phyloP scores from a whole-genome alignment of 2,113 vertebrate genomes.

The Ailuropoda melanoleuca region DNA sequence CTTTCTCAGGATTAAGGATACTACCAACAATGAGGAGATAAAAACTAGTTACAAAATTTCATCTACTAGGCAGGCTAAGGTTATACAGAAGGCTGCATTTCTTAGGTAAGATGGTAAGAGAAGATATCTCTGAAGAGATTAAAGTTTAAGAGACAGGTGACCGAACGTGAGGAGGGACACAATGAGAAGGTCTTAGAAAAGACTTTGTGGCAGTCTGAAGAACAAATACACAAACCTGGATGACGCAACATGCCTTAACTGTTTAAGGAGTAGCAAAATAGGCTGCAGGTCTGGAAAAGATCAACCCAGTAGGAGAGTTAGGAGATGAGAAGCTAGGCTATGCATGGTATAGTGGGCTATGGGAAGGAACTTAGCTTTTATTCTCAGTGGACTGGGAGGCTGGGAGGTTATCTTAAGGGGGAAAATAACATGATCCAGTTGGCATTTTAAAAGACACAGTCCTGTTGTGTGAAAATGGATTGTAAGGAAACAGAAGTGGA shows the following conservation, averaged over 20 bases:
- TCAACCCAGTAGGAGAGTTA: not conserved
- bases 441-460: not conserved
- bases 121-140: not conserved
- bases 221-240: not conserved
- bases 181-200: not conserved
- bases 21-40: not conserved
- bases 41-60: not conserved
- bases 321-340: not conserved
- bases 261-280: not conserved
- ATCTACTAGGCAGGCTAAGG: not conserved
- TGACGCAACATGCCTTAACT: not conserved
- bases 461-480: not conserved
- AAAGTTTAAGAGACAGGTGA: not conserved
- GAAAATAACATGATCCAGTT: not conserved
- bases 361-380: not conserved
- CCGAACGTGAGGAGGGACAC: not conserved
- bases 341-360: fast-evolving
- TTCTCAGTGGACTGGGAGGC: not conserved
- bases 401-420: not conserved
- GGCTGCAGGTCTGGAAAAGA: not conserved
- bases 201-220: not conserved
- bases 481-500: not conserved
- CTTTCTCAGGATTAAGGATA: not conserved
- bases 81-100: not conserved
- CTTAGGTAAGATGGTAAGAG: not conserved